Base-by-base conservation (phyloP, 2,797 vertebrate genomes). In the Parauchenoglanis punctatus region DNA sequence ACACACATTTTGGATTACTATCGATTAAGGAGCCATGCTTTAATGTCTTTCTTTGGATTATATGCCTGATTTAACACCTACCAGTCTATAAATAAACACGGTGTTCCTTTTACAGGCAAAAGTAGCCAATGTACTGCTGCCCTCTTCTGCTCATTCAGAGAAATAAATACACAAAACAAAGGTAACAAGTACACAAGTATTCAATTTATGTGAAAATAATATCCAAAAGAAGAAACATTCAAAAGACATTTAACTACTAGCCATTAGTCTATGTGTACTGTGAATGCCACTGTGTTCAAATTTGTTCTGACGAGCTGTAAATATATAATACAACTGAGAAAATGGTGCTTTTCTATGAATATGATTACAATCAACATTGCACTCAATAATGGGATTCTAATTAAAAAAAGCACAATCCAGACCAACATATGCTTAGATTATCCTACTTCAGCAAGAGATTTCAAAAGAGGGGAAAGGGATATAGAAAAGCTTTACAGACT, bases 251-350 rank as follows among this genome's bases (percentile, higher is more conserved):
- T 90, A 89, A 87, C 88, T 40, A 40, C 40, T 40, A 40, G 40
- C 40, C 40, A 40, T 40, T 40, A 89, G 61, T 86, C 86, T 84
- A 68, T 78, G 72, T 88, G 44, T 87, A 87, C 65, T 88, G 52
- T 88, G 58, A 86, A 89, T 77, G 28, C 65, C 68, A 61, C 72
- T 44, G 3, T 70, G 46, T 52, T 86, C 61, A 28, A 31, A 61
- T 87, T 85, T 72, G 67, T 86, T 83, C 81, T 52, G 52, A 89
- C 58, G 56, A 28, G 65, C 49, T 81, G 72, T 23, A 81, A 11
- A 56, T 58, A 28, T 82, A 59, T 23, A 72, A 87, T 81, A 89
- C 68, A 84, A 80, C n/a, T 35, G 49, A 83, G 63, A 73, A 86
- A 76, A 75, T 84, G 85, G 81, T 35, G 89, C 68, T 20, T 49